Conservation (phyloP, 2,113 vertebrate species). For the Eublepharis macularius region DNA sequence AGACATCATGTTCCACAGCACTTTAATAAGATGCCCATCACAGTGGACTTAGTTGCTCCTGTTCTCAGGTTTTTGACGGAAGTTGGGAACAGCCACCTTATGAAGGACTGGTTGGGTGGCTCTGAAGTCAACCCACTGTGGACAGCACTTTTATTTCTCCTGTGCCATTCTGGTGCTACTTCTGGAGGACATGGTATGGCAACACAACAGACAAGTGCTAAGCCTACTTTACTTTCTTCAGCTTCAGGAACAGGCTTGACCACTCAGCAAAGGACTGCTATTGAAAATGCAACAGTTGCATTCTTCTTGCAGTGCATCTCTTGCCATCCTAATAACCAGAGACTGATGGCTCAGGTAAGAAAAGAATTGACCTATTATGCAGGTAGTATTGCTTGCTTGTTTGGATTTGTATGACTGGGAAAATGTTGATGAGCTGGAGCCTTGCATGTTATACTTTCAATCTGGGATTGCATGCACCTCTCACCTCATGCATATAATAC, state of each 20-base stretch:
- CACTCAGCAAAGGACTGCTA: conserved; percentile 94
- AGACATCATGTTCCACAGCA: conserved; percentile 80
- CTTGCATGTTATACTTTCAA: background rate
- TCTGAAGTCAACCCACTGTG: conserved; percentile 96
- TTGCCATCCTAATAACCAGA: conserved; percentile 97
- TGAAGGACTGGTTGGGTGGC: conserved; percentile 98
- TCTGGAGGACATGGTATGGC: conserved; percentile 74
- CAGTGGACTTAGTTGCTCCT: conserved; percentile 92
- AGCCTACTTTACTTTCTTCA: conserved; percentile 81
- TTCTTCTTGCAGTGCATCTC: conserved; percentile 99
- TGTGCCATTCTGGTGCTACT: conserved; percentile 93
- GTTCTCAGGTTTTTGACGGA: conserved; percentile 95
- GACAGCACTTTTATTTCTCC: conserved; percentile 95
- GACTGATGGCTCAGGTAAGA: conserved; percentile 95
- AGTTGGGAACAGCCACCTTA: conserved; percentile 95
- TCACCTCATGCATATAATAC: too few relatives aligned
- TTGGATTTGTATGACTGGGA: background rate
- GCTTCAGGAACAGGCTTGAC: conserved; percentile 83
- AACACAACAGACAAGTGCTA: conserved; percentile 69
- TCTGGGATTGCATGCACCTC: too few relatives aligned
- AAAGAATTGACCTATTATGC: background rate
- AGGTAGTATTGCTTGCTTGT: background rate
- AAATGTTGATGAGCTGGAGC: background rate
- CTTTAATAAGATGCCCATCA: conserved; percentile 83
- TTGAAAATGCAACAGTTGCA: conserved; percentile 96